A percentile compares a stretch with the other conserved stretches of the same genome.
phyloP scores from a whole-genome alignment of 2,888 invertebrate species.

The Agelastica alni region DNA sequence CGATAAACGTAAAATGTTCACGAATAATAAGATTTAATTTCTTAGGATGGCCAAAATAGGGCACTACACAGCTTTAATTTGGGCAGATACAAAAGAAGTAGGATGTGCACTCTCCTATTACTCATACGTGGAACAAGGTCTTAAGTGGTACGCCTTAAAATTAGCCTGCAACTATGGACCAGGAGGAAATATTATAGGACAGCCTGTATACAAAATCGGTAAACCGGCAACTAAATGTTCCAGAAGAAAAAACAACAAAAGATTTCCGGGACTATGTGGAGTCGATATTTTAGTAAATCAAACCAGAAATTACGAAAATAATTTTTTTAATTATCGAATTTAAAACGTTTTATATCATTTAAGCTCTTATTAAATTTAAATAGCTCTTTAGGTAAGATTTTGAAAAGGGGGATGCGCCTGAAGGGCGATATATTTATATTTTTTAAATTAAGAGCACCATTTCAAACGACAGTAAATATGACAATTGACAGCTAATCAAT shows the following conservation, averaged over 20 bases:
- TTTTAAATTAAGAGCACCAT: too few relatives aligned
- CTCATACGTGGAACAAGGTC: slow-evolving; percentile 30
- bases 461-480: too few relatives aligned
- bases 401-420: too few relatives aligned
- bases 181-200: slow-evolving; percentile 51
- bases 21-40: slow-evolving; percentile 17
- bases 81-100: slow-evolving; percentile 50
- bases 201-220: slow-evolving; percentile 49
- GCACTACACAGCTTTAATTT: slow-evolving; percentile 54
- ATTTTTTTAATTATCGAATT: slow-evolving; percentile 15
- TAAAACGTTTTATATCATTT: too few relatives aligned
- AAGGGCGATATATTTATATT: too few relatives aligned
- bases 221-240: slow-evolving; percentile 45
- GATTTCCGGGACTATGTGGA: slow-evolving; percentile 47
- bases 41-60: slow-evolving; percentile 47
- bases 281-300: slow-evolving; percentile 12
- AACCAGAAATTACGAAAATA: slow-evolving; percentile 16
- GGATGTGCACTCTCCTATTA: slow-evolving; percentile 51
- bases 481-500: too few relatives aligned
- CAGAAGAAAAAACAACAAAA: slow-evolving; percentile 35
- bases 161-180: slow-evolving; percentile 54
- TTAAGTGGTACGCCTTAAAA: slow-evolving; percentile 47
- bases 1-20: too few relatives aligned
- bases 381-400: too few relatives aligned
- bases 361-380: too few relatives aligned